Evolutionary conservation across 2,888 invertebrate species (phyloP).

Genomic region (Eupithecia vulgata): DNA sequence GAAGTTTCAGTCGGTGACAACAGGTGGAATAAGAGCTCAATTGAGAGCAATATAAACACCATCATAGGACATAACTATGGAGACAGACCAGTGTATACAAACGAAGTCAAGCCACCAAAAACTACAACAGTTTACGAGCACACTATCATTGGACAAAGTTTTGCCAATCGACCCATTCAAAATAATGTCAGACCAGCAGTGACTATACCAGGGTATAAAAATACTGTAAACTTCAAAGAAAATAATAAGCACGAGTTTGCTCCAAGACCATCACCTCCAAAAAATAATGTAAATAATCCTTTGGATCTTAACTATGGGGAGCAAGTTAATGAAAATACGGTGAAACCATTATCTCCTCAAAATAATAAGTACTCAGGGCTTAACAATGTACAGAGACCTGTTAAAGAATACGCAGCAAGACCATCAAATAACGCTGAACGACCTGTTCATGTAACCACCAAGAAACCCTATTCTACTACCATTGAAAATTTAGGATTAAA

Average conservation of each 20-base stretch:
- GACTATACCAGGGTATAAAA: slow-evolving; percentile 21
- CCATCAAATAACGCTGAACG: slow-evolving; percentile 16
- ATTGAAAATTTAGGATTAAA: slow-evolving; percentile 19
- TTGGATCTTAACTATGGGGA: slow-evolving; percentile 26
- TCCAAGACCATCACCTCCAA: slow-evolving; percentile 2
- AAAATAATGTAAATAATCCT: slow-evolving; percentile 8
- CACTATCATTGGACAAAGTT: slow-evolving; percentile 40
- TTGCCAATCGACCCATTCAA: slow-evolving; percentile 41
- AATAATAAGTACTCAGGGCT: slow-evolving; percentile 11
- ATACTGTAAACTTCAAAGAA: slow-evolving; percentile 23
- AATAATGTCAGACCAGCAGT: slow-evolving; percentile 15
- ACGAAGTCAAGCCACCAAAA: slow-evolving; percentile 28
- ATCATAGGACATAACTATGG: slow-evolving; percentile 47
- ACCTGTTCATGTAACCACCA: slow-evolving; percentile 17
- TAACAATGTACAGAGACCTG: slow-evolving; percentile 15
- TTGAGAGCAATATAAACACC: slow-evolving; percentile 46
- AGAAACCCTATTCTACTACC: background rate
- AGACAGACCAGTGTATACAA: slow-evolving; percentile 36
- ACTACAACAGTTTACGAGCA: slow-evolving; percentile 28
- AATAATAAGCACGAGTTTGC: slow-evolving; percentile 24
- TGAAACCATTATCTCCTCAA: slow-evolving; percentile 11
- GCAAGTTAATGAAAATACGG: slow-evolving; percentile 6
- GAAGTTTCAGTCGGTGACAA: slow-evolving; percentile 65
- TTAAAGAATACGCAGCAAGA: slow-evolving; percentile 22
- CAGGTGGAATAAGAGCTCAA: slow-evolving; percentile 70